Percentiles rank a stretch among this genome's conserved stretches.
phyloP scores from a whole-genome alignment of 1,140 invertebrate genomes.

The Pollicipes pollicipes region DNA sequence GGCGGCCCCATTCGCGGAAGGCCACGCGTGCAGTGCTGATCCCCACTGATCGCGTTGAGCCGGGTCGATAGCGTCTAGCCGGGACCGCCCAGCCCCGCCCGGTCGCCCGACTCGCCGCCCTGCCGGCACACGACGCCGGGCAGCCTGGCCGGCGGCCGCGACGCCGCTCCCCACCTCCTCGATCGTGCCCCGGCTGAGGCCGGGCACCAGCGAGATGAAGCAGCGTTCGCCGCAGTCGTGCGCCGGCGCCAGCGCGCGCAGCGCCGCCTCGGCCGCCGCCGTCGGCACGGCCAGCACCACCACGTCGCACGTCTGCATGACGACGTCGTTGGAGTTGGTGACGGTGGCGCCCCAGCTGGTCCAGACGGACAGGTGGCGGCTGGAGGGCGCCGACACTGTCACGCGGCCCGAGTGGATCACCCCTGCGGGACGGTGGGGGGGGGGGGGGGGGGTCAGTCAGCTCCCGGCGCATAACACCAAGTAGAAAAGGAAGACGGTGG shows the following conservation, averaged over 20 bases:
- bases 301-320: background rate
- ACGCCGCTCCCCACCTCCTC: background rate
- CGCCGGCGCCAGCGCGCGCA: background rate
- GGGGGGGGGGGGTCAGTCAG: background rate
- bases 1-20: no score
- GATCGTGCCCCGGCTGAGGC: background rate
- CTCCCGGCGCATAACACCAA: background rate
- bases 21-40: no score
- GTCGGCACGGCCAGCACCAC: background rate
- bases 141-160: no score
- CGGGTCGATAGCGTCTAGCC: no score
- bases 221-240: background rate
- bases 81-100: no score
- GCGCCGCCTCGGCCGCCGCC: background rate
- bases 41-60: no score
- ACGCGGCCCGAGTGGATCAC: background rate
- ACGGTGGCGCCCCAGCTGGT: background rate
- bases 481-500: no score
- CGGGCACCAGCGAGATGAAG: constrained; percentile 3
- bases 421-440: no score
- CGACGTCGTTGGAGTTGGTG: background rate
- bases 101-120: no score
- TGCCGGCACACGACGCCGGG: no score
- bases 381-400: background rate
- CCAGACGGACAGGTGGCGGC: background rate